phyloP scores from a whole-genome alignment of 64 coral and sea anemone genomes.

The Anthopleura sola region DNA sequence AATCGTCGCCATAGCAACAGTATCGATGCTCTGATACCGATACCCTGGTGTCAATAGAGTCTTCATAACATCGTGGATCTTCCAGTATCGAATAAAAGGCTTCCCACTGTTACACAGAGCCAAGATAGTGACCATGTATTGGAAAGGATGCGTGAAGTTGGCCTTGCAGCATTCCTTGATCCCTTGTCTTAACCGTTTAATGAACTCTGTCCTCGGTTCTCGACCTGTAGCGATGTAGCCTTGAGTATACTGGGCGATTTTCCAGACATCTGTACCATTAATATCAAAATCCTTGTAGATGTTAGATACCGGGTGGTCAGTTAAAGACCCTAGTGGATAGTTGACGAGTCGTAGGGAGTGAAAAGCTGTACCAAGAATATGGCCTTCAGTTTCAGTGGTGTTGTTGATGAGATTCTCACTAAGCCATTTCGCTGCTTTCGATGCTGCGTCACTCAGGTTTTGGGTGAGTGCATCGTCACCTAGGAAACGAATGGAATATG shows the following conservation, averaged over 20 bases:
- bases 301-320: neutral
- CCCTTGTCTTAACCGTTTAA: neutral
- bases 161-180: neutral
- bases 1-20: conserved; percentile 17
- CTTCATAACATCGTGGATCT: neutral
- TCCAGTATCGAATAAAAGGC: neutral
- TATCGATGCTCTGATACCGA: conserved; percentile 6
- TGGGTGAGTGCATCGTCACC: neutral
- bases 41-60: neutral
- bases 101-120: neutral
- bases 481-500: neutral
- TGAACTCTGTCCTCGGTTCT: neutral
- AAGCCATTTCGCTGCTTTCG: conserved; percentile 3
- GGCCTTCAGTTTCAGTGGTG: neutral
- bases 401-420: neutral
- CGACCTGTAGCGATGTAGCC: neutral
- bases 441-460: neutral
- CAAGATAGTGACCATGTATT: neutral
- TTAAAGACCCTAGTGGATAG: neutral
- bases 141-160: neutral
- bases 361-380: neutral
- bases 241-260: neutral
- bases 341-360: conserved; percentile 9
- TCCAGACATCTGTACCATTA: neutral
- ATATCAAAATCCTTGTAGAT: neutral